Evolutionary conservation across 2,797 vertebrate species (phyloP).

Genomic region (Ctenosaura bakeri): DNA sequence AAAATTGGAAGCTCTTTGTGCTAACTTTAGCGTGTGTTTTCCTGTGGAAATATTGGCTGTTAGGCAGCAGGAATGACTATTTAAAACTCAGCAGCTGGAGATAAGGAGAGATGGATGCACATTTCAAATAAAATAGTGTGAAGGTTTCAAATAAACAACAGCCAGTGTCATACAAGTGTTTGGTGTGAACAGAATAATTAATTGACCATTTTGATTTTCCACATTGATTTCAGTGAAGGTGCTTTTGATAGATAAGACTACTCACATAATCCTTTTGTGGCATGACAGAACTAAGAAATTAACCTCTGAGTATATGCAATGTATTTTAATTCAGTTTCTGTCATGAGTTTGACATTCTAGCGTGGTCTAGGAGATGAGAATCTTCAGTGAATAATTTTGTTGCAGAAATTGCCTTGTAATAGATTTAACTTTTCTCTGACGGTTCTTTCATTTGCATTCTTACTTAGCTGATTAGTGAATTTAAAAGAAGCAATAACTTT

Average conservation of each 20-base stretch:
- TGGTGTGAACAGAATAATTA: constrained; percentile 4
- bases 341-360: neutral
- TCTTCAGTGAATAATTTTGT: neutral
- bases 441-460: neutral
- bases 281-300: neutral
- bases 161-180: neutral
- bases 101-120: neutral
- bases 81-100: neutral
- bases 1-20: neutral
- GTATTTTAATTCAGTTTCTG: constrained; percentile 16
- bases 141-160: neutral
- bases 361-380: neutral
- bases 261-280: neutral
- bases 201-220: neutral
- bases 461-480: neutral
- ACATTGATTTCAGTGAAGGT: neutral
- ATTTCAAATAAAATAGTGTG: neutral
- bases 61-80: neutral
- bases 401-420: neutral
- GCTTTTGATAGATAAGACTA: neutral
- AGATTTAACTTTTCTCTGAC: neutral
- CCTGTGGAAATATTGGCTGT: neutral
- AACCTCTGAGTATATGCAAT: neutral
- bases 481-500: neutral
- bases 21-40: constrained; percentile 11